Percentiles rank a stretch among this genome's conserved stretches.
phyloP scores from a whole-genome alignment of 2,888 invertebrate species.

The Sphaeridia pumilis region DNA sequence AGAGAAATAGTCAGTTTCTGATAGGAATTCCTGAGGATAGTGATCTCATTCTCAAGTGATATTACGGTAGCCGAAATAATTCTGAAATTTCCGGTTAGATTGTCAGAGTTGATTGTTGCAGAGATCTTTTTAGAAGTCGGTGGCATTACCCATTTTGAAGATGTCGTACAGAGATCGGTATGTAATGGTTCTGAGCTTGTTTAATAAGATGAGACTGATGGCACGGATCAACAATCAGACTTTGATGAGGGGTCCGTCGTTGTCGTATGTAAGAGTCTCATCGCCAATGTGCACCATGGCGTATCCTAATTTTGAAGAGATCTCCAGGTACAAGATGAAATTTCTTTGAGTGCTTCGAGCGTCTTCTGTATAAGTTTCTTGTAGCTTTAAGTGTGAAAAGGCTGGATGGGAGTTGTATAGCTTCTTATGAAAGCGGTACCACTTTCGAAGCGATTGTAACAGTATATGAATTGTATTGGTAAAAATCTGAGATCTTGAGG shows the following conservation, averaged over 20 bases:
- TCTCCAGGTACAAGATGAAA: constrained; percentile 9
- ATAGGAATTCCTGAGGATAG: no score
- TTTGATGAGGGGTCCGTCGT: constrained; percentile 4
- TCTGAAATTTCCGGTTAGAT: no score
- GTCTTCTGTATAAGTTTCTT: neutral
- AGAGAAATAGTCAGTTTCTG: no score
- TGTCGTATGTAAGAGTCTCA: neutral
- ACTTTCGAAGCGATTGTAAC: no score
- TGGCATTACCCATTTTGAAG: no score
- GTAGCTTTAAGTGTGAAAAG: neutral
- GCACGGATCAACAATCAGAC: constrained; percentile 3
- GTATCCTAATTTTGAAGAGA: constrained; percentile 8
- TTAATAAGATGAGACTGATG: constrained; percentile 12
- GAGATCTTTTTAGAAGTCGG: no score
- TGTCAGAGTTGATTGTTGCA: no score
- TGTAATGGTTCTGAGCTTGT: constrained; percentile 10
- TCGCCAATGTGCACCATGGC: constrained; percentile 11
- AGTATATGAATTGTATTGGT: no score
- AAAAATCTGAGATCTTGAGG: no score
- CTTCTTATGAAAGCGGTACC: no score
- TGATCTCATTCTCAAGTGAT: no score
- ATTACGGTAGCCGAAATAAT: no score
- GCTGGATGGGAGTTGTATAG: neutral
- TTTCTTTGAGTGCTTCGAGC: neutral
- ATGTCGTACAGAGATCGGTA: constrained; percentile 15